Evolutionary conservation across 2,888 invertebrate genomes (phyloP), one percentile per base, ranked within the genome.

Genomic region (Apeira syringaria): DNA sequence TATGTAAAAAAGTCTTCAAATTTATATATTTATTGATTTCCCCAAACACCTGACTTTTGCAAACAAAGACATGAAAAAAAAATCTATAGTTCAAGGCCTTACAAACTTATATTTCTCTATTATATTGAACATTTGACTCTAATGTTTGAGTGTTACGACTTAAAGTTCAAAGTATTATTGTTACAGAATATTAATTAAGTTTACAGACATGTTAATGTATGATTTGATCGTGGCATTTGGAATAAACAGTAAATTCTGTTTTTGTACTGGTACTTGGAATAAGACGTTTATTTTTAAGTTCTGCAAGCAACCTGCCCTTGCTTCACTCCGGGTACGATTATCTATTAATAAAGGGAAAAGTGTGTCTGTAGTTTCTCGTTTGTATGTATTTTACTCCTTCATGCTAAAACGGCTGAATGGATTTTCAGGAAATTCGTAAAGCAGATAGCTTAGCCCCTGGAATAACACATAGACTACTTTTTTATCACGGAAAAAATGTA

Each of bases 51-150:
- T 44, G 47, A 47, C 28, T 51, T 28, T 24, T 38, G 39, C 22
- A 8, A 28, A 35, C 40, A 44, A 50, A 48, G 45, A 39, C 32
- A 41, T 27, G 28, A 47, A 48, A 31, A 50, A 49, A 48, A 24
- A 1, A 43, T 36, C 43, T 44, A 51, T 45, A 43, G 43, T 32
- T 43, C 53, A 54, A 54, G 53, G 53, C 8, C 26, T 10, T 1
- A 44, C 29, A 15, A 34, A 32, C 4, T 15, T 27, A 31, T 27
- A 18, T 38, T 30, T 25, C 17, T n/a, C 10, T 3, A 2, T 27
- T 5, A 11, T 11, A 10, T 30, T 12, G 7, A 34, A 28, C 9
- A 11, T 28, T 30, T 39, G 33, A 26, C 7, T 45, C 45, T 40
- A 47, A 47, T 37, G 5, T n/a, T 5, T 7, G 9, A 8, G 26